phyloP scores from a whole-genome alignment of 2,113 vertebrate genomes.

The Tursiops truncatus region DNA sequence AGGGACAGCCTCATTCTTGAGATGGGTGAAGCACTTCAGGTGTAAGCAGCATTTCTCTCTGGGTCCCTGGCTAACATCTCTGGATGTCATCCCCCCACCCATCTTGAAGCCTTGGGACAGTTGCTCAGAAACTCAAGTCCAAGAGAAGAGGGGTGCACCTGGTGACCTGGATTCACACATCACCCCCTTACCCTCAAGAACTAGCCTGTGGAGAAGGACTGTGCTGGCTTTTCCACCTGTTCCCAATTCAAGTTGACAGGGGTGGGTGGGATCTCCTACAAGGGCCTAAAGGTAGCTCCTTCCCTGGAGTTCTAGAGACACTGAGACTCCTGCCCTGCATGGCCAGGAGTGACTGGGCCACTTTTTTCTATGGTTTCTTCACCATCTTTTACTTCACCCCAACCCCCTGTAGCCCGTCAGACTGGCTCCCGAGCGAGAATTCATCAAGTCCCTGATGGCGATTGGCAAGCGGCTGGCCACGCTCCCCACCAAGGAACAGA shows the following conservation, averaged over 20 bases:
- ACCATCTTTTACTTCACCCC: not conserved
- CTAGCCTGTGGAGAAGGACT: not conserved
- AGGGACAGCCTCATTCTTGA: not conserved
- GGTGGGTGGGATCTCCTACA: not conserved
- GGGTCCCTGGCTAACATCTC: slow-evolving; percentile 34
- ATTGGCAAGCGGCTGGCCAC: slow-evolving; percentile 96
- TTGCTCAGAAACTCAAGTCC: not conserved
- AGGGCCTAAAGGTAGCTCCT: not conserved
- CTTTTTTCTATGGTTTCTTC: not conserved
- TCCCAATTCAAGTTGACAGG: not conserved
- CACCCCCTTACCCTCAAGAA: not conserved
- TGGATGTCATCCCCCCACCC: not conserved
- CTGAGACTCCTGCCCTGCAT: not conserved
- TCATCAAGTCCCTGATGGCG: slow-evolving; percentile 95
- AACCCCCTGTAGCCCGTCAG: slow-evolving; percentile 87
- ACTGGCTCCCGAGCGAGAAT: slow-evolving; percentile 94
- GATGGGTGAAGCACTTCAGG: not conserved
- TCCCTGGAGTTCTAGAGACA: not conserved
- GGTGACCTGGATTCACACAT: not conserved
- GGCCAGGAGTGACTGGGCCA: not conserved
- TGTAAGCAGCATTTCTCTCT: slow-evolving; percentile 7
- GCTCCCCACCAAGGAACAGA: slow-evolving; percentile 97
- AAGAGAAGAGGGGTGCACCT: not conserved
- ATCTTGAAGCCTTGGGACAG: not conserved
- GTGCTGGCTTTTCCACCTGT: not conserved